Conservation (phyloP, 2,797 vertebrate species). For the Hydrophis major region DNA sequence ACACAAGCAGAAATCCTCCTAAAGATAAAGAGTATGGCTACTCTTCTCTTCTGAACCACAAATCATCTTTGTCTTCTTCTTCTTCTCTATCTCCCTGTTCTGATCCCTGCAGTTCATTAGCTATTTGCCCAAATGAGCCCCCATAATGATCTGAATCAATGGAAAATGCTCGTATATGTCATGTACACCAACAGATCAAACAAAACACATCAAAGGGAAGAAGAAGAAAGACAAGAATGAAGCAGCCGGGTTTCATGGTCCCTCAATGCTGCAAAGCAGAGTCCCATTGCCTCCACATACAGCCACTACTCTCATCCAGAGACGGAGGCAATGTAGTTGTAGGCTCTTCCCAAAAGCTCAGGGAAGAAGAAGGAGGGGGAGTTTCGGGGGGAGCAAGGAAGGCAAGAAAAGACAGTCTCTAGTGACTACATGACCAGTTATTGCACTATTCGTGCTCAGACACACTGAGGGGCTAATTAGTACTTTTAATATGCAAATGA, state of each 20-base stretch:
- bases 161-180: conserved; percentile 20
- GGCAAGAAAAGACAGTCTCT: conserved; percentile 59
- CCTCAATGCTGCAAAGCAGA: conserved; percentile 72
- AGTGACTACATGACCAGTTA: conserved; percentile 80
- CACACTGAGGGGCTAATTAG: conserved; percentile 99
- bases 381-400: neutral
- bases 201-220: conserved; percentile 80
- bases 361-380: conserved; percentile 47
- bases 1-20: neutral
- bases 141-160: neutral
- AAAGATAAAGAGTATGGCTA: neutral
- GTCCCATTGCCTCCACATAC: conserved; percentile 72
- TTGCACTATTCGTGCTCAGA: conserved; percentile 80
- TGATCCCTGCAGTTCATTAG: neutral
- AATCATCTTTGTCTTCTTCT: neutral
- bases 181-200: conserved; percentile 76
- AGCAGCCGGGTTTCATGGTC: conserved; percentile 62
- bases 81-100: neutral
- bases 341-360: conserved; percentile 65
- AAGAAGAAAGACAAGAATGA: conserved; percentile 69
- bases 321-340: conserved; percentile 64
- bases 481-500: conserved; percentile 99
- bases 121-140: conserved; percentile 2
- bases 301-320: conserved; percentile 74
- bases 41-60: neutral